Evolutionary conservation across 2,797 vertebrate genomes (phyloP).

Genomic region (Xenops minutus): DNA sequence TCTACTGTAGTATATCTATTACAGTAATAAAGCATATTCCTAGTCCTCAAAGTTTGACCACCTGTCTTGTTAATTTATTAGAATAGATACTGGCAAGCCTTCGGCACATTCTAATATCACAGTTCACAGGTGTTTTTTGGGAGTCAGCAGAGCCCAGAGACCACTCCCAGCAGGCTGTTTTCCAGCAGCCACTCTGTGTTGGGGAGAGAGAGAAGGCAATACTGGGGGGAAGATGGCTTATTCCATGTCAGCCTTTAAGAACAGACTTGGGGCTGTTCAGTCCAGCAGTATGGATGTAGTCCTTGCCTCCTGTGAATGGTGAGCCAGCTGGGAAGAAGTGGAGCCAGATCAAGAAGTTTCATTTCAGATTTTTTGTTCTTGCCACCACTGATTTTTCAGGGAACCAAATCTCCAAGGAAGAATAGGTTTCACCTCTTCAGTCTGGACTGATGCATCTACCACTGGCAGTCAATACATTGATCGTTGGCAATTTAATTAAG

Average conservation of each 20-base stretch:
- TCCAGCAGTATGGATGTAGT: rapidly evolving
- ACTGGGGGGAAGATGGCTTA: neutral
- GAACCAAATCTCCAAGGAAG: neutral
- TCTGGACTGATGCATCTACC: neutral
- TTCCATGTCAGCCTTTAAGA: neutral
- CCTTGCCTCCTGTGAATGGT: neutral
- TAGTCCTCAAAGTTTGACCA: neutral
- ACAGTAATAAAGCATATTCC: neutral
- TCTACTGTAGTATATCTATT: neutral
- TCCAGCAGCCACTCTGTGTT: neutral
- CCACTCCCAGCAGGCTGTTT: neutral
- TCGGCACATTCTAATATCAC: neutral
- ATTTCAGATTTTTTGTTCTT: neutral
- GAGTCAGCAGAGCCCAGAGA: neutral
- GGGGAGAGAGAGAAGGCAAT: neutral
- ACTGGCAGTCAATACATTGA: neutral
- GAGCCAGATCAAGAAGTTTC: neutral
- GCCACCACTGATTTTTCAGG: neutral
- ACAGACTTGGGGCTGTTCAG: rapidly evolving
- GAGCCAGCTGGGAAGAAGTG: neutral
- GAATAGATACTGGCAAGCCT: neutral
- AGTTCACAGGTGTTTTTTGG: neutral
- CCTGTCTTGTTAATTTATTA: neutral
- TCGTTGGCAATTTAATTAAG: neutral
- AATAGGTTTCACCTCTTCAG: neutral